Conservation (phyloP, 1,140 invertebrate species). For the Acyrthosiphon pisum region DNA sequence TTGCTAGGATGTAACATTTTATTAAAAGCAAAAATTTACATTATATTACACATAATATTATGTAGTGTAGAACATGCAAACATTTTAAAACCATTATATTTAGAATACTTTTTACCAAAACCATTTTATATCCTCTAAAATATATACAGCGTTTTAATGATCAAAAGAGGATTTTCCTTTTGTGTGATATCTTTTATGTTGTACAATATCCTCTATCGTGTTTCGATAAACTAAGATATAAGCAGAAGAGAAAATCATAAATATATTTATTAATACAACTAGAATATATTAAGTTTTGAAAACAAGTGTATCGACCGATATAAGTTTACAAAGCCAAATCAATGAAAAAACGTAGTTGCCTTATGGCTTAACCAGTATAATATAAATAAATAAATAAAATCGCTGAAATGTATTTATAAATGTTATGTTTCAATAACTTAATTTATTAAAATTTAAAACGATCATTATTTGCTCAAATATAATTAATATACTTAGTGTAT, state of each 20-base stretch:
- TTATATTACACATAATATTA: neutral
- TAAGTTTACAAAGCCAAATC: neutral
- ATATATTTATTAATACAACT: constrained; percentile 1
- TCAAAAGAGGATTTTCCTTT: constrained; percentile 7
- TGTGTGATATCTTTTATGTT: constrained; percentile 5
- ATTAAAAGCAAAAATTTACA: neutral
- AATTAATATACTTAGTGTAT: neutral
- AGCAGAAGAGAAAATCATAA: neutral
- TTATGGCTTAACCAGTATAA: neutral
- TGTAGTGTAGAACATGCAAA: neutral
- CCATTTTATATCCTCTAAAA: constrained; percentile 6
- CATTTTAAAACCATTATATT: neutral
- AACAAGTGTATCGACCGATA: neutral
- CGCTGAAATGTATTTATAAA: neutral
- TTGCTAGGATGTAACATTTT: neutral
- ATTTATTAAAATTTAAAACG: neutral
- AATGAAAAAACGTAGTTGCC: neutral
- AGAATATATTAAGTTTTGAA: neutral
- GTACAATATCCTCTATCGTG: neutral
- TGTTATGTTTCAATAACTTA: neutral
- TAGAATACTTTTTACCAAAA: constrained; percentile 17
- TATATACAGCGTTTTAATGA: constrained; percentile 4
- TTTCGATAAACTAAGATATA: constrained; percentile 6
- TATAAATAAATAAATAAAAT: neutral
- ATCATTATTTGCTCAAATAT: neutral